These are phyloP conservation scores for Scaptodrosophila latifasciaeformis DNA, from an alignment of 2,888 invertebrate species.

Conservation along the genomic window DNA sequence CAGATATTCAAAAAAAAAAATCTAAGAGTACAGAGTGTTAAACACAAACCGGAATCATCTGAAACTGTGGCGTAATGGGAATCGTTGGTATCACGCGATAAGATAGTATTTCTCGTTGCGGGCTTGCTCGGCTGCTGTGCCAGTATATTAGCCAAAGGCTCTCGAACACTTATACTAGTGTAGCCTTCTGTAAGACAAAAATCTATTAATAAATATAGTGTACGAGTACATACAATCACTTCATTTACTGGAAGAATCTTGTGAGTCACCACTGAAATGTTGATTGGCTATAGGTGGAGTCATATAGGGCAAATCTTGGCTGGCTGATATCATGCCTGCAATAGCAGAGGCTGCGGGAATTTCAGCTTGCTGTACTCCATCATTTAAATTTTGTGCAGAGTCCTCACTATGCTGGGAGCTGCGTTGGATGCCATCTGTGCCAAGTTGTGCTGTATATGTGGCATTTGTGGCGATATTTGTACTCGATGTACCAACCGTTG, in stretches of 20 bases:
- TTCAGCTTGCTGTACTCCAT: slow-evolving; percentile 75
- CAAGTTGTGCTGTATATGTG: slow-evolving; percentile 22
- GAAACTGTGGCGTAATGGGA: slow-evolving; percentile 93
- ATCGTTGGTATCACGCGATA: slow-evolving; percentile 76
- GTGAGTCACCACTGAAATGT: slow-evolving; percentile 93
- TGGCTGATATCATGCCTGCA: slow-evolving; percentile 89
- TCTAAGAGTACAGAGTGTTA: background rate
- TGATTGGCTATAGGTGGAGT: slow-evolving; percentile 84
- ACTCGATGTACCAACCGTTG: slow-evolving; percentile 40
- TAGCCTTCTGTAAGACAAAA: slow-evolving; percentile 83
- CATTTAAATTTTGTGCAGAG: slow-evolving; percentile 50
- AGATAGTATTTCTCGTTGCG: slow-evolving; percentile 71
- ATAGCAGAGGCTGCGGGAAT: slow-evolving; percentile 92
- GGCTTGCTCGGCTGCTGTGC: slow-evolving; percentile 76
- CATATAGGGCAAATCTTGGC: slow-evolving; percentile 92
- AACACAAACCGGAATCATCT: slow-evolving; percentile 86
- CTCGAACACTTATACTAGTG: slow-evolving; percentile 92
- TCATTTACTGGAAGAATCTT: slow-evolving; percentile 86
- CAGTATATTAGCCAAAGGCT: slow-evolving; percentile 87
- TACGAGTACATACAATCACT: background rate
- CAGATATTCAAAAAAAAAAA: slow-evolving; percentile 5
- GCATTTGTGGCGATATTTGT: slow-evolving; percentile 22
- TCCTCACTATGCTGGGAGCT: slow-evolving; percentile 48
- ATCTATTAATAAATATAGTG: background rate
- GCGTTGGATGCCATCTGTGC: slow-evolving; percentile 36